Conservation (phyloP, 2,113 vertebrate species). For the Nannobrachium achirus region DNA sequence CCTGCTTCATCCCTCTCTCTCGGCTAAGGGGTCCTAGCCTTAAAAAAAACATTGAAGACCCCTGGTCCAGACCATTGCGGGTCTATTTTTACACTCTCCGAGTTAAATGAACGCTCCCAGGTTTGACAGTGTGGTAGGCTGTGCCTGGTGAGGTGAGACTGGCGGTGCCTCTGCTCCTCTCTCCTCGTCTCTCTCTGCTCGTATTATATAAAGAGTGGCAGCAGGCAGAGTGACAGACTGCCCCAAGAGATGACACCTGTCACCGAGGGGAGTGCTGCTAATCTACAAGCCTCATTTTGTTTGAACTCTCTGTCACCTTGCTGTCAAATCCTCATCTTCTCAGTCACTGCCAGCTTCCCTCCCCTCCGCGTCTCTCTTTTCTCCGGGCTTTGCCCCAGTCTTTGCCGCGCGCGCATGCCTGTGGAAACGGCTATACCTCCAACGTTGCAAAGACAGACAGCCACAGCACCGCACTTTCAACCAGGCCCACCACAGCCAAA, state of each 20-base stretch:
- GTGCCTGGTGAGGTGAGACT: constrained; percentile 72
- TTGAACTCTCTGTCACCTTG: constrained; percentile 94
- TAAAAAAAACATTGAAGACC: no score
- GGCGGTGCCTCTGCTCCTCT: constrained; percentile 61
- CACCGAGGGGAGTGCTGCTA: constrained; percentile 91
- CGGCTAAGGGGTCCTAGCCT: no score
- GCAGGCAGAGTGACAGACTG: constrained; percentile 96
- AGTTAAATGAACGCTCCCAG: constrained; percentile 29
- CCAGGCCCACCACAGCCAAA: constrained; percentile 11
- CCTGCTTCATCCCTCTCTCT: no score
- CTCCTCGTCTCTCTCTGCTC: constrained; percentile 73
- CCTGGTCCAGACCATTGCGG: no score
- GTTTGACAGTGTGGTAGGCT: constrained; percentile 61
- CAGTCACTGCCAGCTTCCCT: constrained; percentile 87
- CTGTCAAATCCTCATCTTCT: constrained; percentile 96
- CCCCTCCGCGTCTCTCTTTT: constrained; percentile 65
- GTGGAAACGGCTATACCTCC: constrained; percentile 40
- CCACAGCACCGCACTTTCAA: constrained; percentile 13
- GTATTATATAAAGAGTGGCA: constrained; percentile 95
- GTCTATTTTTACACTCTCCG: no score
- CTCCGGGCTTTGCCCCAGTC: constrained; percentile 50
- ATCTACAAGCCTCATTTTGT: constrained; percentile 99
- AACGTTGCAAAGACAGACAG: constrained; percentile 20
- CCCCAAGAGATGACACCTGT: constrained; percentile 99
- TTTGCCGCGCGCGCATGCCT: constrained; percentile 48